Evolutionary conservation across 2,888 invertebrate genomes (phyloP), one percentile per base, ranked within the genome.

Genomic region (Macrophya annulata): DNA sequence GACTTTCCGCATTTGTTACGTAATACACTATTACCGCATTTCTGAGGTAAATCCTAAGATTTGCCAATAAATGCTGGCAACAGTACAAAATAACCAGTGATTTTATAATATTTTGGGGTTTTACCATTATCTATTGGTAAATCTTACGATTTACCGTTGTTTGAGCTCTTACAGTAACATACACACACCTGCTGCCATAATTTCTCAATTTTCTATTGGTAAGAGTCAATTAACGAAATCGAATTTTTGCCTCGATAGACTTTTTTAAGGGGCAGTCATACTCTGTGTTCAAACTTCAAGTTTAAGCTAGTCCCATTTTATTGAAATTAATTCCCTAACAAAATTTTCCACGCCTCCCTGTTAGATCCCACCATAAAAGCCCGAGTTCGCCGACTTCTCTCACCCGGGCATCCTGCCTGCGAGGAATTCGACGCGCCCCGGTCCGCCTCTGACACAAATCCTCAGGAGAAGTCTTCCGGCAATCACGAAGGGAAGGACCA

Each of bases 341-440:
- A 68, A 72, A 59, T 81, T 21, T 83, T 45, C 5, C 21, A 48
- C 25, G 17, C 51, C 21, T 65, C 15, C 31, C 81, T 12, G 43
- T 0, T 43, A 81, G 98, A 98, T 96, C 97, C 98, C 89, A 96
- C 97, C 93, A 96, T 98, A 93, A 98, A 98, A 94, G 97, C 97
- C 88, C 96, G 96, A 90, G 96, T 97, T 90, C 95, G 96, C 91
- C 96, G 96, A 90, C 96, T 97, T 93, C 94, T 97, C 89, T 95
- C 96, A 84, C 95, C 96, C 88, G 95, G 90, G 84, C 92, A 91
- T 79, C 87, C 94, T 86, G 89, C 89, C 86, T 92, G 92, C 87
- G 93, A 93, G 87, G 94, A 94, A 82, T 93, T 93, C 89, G 93
- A 93, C 89, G 55, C 15, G 84, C 85, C 86, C 45, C 71, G 71